Conservation (phyloP, 2,797 vertebrate genomes). For the Gila robusta region DNA sequence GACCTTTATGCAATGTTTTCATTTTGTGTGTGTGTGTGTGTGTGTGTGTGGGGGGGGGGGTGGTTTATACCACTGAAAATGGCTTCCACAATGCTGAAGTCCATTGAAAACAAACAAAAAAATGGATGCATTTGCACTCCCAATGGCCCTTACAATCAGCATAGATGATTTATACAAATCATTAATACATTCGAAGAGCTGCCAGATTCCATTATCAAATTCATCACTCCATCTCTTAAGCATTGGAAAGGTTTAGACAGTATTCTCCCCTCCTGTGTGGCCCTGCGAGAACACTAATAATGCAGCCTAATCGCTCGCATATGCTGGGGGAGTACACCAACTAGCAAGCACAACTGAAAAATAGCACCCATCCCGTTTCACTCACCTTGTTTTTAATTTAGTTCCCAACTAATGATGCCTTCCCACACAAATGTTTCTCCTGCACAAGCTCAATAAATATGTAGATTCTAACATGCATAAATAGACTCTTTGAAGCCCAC, state of each 20-base stretch:
- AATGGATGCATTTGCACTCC: neutral
- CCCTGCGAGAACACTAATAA: conserved; percentile 17
- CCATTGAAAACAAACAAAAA: neutral
- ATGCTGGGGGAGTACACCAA: conserved; percentile 27
- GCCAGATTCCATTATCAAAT: conserved; percentile 24
- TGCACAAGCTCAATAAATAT: conserved; percentile 35
- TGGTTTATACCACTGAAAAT: neutral
- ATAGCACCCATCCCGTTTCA: conserved; percentile 37
- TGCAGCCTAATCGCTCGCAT: conserved; percentile 32
- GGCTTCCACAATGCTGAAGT: neutral
- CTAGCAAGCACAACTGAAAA: conserved; percentile 22
- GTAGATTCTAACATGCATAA: conserved; percentile 9
- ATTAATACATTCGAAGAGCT: conserved; percentile 10
- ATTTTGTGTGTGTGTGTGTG: neutral
- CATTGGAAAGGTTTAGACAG: conserved; percentile 17
- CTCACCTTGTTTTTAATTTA: conserved; percentile 35
- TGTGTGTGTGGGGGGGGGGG: neutral
- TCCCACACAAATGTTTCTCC: conserved; percentile 46
- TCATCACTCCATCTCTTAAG: conserved; percentile 15
- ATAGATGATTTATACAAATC: conserved; percentile 29
- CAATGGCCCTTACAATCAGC: neutral
- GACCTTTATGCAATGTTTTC: neutral
- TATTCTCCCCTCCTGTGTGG: conserved; percentile 25
- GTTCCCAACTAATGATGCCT: conserved; percentile 40
- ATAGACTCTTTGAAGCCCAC: conserved; percentile 50